Percentiles rank a stretch among this genome's conserved stretches.
phyloP scores from a whole-genome alignment of 2,113 vertebrate genomes.

The Gadus chalcogrammus region DNA sequence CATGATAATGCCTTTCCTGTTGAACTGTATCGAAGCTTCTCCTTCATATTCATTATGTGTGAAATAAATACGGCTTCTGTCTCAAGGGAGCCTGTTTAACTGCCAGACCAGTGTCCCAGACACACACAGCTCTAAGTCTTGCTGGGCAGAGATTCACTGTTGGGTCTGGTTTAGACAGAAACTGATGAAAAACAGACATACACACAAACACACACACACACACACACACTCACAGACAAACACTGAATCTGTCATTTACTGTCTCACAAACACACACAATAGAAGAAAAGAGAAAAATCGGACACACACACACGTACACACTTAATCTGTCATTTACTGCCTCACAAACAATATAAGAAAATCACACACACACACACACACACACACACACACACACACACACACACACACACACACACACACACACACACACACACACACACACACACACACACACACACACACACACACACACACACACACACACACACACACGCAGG shows the following conservation, averaged over 20 bases:
- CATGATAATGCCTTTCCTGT: too few relatives aligned
- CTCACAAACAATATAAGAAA: neutral
- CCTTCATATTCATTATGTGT: too few relatives aligned
- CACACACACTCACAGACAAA: too few relatives aligned
- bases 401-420: neutral
- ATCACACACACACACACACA: neutral
- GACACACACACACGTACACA: conserved; percentile 4
- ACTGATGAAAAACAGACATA: conserved; percentile 2
- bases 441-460: conserved; percentile 7
- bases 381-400: neutral
- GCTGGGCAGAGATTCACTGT: too few relatives aligned
- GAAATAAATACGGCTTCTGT: too few relatives aligned
- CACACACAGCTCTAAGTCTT: conserved; percentile 2
- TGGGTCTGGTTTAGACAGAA: conserved; percentile 6
- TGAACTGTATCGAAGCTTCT: too few relatives aligned
- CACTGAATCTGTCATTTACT: too few relatives aligned
- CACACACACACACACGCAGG: neutral
- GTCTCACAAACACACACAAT: too few relatives aligned
- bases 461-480: conserved; percentile 3
- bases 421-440: conserved; percentile 1
- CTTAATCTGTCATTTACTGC: neutral
- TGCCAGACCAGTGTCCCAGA: conserved; percentile 31
- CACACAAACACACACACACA: conserved; percentile 1
- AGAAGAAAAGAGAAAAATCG: too few relatives aligned
- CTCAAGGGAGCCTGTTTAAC: conserved; percentile 31